These are phyloP conservation scores for Spheniscus mendiculus DNA, from an alignment of 2,113 vertebrate species.

Conservation along the genomic window DNA sequence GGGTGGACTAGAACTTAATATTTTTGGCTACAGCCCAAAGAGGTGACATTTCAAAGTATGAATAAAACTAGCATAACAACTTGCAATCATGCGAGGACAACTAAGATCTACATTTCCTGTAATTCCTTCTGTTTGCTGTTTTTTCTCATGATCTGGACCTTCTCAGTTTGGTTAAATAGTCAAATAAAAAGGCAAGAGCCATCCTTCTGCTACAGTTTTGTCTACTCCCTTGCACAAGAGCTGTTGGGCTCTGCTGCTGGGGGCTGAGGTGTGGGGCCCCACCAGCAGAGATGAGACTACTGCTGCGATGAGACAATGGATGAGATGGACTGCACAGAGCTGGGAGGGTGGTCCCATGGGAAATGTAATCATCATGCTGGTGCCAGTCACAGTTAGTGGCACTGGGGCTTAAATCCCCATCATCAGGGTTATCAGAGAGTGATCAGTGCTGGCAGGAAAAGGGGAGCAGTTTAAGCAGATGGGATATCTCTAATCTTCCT, in stretches of 20 bases:
- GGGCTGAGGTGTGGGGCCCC: neutral
- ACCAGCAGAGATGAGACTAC: neutral
- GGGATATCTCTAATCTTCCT: constrained; percentile 39
- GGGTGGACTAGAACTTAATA: neutral
- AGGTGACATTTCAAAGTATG: constrained; percentile 21
- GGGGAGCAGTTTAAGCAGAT: constrained; percentile 50
- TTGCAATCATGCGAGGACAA: neutral
- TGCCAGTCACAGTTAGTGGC: neutral
- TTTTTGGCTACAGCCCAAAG: constrained; percentile 34
- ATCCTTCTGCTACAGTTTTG: neutral
- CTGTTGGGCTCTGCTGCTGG: neutral
- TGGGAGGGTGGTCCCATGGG: neutral
- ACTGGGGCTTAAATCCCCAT: constrained; percentile 23
- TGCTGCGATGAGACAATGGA: neutral
- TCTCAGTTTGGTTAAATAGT: neutral
- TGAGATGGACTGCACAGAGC: neutral
- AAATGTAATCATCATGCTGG: neutral
- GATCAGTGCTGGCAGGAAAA: constrained; percentile 33
- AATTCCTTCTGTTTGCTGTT: constrained; percentile 27
- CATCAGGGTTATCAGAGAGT: neutral
- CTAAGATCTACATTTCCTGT: constrained; percentile 25
- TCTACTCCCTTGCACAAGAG: neutral
- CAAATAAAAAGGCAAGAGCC: neutral
- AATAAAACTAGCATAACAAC: constrained; percentile 45
- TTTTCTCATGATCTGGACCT: neutral